These are phyloP conservation scores for Tetheella fluctuosa DNA, from an alignment of 2,888 invertebrate genomes.

Conservation along the genomic window DNA sequence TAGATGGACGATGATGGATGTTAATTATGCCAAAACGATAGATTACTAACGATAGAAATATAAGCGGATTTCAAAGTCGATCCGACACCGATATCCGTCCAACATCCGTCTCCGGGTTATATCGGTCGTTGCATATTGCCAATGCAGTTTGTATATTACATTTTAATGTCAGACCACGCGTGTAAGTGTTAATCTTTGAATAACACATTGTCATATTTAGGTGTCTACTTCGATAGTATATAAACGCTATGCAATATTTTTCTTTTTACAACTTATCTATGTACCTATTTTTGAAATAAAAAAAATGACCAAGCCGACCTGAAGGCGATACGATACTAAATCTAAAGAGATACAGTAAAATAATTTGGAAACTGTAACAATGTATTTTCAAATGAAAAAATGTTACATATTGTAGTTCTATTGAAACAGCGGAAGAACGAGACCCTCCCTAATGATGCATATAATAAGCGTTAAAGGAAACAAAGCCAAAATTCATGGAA, in stretches of 20 bases:
- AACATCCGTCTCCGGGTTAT: conserved; percentile 12
- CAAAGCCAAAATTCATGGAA: neutral
- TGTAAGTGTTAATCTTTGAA: neutral
- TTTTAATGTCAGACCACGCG: neutral
- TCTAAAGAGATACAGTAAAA: too few species aligned
- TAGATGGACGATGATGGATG: neutral
- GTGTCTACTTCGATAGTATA: too few species aligned
- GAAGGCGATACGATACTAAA: too few species aligned
- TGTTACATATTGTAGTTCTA: neutral
- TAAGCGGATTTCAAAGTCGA: conserved; percentile 4
- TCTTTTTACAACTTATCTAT: too few species aligned
- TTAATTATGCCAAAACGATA: neutral
- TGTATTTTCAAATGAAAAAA: neutral
- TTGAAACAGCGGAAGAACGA: neutral
- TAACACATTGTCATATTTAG: neutral
- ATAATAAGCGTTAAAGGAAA: neutral
- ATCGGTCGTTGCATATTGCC: neutral
- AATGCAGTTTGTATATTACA: conserved; percentile 5
- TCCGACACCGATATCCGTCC: neutral
- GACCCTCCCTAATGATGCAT: neutral
- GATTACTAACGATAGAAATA: conserved; percentile 1
- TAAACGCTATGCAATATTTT: too few species aligned
- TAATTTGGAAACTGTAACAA: neutral
- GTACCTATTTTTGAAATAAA: too few species aligned
- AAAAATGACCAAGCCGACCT: too few species aligned